Conservation (phyloP, 2,113 vertebrate species). For the Misgurnus anguillicaudatus region DNA sequence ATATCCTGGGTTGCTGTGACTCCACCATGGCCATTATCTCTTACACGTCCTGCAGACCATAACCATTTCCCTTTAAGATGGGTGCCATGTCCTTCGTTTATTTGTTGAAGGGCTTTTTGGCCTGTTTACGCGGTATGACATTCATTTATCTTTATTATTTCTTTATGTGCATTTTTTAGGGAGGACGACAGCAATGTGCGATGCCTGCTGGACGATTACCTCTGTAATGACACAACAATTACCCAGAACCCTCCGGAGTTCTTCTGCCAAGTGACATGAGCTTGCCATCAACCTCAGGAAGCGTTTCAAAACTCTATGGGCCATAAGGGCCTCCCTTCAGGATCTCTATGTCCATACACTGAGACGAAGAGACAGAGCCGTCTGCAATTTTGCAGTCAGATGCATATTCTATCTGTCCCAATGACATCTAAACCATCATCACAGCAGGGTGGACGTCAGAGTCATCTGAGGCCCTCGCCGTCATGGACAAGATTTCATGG, state of each 20-base stretch:
- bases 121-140: constrained; percentile 36
- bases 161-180: constrained; percentile 15
- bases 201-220: constrained; percentile 53
- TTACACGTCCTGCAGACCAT: constrained; percentile 30
- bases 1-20: constrained; percentile 36
- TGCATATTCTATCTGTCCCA: constrained; percentile 48
- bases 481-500: constrained; percentile 57
- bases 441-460: constrained; percentile 50
- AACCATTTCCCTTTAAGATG: constrained; percentile 49
- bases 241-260: constrained; percentile 37
- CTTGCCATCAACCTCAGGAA: constrained; percentile 36
- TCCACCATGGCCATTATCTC: constrained; percentile 43
- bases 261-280: constrained; percentile 40
- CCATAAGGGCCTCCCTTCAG: constrained; percentile 27
- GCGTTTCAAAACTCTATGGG: constrained; percentile 34
- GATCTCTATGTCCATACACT: not conserved
- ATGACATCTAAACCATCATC: constrained; percentile 50
- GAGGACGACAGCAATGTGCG: not conserved
- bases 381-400: constrained; percentile 24
- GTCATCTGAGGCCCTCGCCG: constrained; percentile 44
- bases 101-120: constrained; percentile 38
- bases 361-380: constrained; percentile 10
- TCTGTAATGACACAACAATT: constrained; percentile 58
- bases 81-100: constrained; percentile 39
- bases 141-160: constrained; percentile 34